These are phyloP conservation scores for Hermetia illucens DNA, from an alignment of 1,140 invertebrate species.

Conservation along the genomic window DNA sequence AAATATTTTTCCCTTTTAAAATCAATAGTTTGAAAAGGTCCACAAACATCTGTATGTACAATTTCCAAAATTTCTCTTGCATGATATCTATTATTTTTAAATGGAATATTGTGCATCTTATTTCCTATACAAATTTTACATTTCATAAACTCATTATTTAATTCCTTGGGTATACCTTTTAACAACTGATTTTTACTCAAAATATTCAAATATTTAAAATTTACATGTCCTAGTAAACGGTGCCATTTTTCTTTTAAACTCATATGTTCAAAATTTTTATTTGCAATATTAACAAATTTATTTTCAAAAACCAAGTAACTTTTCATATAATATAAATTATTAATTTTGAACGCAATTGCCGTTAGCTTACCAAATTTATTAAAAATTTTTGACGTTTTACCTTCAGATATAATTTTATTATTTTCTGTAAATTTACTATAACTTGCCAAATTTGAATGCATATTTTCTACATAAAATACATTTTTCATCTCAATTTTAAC, in stretches of 20 bases:
- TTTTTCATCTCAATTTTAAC: no score
- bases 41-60: conserved; percentile 16
- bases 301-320: no score
- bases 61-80: conserved; percentile 13
- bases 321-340: no score
- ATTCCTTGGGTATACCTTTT: conserved; percentile 8
- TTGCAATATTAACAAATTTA: conserved; percentile 13
- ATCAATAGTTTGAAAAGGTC: conserved; percentile 14
- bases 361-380: no score
- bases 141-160: conserved; percentile 13
- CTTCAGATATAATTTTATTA: no score
- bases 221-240: conserved; percentile 14
- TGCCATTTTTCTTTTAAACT: conserved; percentile 17
- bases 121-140: conserved; percentile 13
- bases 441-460: no score
- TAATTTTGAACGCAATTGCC: no score
- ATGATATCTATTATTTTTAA: conserved; percentile 26
- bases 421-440: no score
- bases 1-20: conserved; percentile 22
- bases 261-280: conserved; percentile 17
- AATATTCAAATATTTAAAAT: conserved; percentile 10
- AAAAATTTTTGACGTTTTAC: no score
- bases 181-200: no score
- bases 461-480: no score
- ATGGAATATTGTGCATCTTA: conserved; percentile 24